phyloP scores from a whole-genome alignment of 2,888 invertebrate genomes.

The Dromius quadrimaculatus region DNA sequence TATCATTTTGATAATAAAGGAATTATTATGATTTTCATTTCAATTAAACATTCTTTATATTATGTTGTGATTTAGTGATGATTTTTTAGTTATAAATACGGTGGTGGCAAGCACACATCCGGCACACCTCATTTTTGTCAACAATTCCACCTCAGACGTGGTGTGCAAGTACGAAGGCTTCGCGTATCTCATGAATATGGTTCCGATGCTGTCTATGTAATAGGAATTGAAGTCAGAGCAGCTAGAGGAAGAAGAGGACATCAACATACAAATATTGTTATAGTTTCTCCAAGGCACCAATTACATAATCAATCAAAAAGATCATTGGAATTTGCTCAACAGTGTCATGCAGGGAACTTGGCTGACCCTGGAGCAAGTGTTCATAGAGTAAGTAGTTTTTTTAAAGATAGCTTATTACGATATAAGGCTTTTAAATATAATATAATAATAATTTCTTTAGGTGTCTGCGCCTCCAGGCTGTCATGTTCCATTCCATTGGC shows the following conservation, averaged over 20 bases:
- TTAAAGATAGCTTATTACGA: too few relatives aligned
- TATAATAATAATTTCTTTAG: too few relatives aligned
- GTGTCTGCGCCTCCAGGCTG: slow-evolving; percentile 84
- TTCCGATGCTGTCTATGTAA: slow-evolving; percentile 82
- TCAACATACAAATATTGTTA: slow-evolving; percentile 87
- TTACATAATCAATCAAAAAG: slow-evolving; percentile 58
- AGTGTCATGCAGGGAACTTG: slow-evolving; percentile 81
- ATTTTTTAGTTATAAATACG: too few relatives aligned
- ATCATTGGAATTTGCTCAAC: slow-evolving; percentile 87
- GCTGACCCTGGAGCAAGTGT: slow-evolving; percentile 65
- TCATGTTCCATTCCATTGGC: slow-evolving; percentile 97
- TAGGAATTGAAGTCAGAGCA: slow-evolving; percentile 89
- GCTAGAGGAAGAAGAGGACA: slow-evolving; percentile 82
- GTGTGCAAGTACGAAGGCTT: slow-evolving; percentile 74
- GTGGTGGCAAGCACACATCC: slow-evolving; percentile 60
- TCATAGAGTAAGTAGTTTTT: slow-evolving; percentile 62
- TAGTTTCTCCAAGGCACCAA: slow-evolving; percentile 84
- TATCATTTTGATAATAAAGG: too few relatives aligned
- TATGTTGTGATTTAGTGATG: too few relatives aligned
- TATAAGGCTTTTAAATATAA: too few relatives aligned
- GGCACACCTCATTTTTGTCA: slow-evolving; percentile 82
- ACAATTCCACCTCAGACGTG: slow-evolving; percentile 86
- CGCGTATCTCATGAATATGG: slow-evolving; percentile 63
- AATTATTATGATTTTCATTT: too few relatives aligned
- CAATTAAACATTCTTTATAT: too few relatives aligned